Base-by-base conservation (phyloP, 2,797 vertebrate genomes). In the Poeciliopsis turneri region DNA sequence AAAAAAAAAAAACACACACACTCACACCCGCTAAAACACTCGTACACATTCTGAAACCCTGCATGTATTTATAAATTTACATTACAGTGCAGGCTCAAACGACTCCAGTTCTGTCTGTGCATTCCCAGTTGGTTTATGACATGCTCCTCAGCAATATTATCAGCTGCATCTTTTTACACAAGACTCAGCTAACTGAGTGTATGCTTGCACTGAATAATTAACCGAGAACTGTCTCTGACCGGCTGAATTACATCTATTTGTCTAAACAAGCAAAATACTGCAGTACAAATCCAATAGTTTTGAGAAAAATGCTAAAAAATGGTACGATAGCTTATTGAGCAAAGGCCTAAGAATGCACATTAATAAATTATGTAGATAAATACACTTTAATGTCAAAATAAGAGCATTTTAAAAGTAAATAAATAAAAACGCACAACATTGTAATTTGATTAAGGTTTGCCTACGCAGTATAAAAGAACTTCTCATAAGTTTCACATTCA, bases 391-490 rank as follows among this genome's bases (percentile, higher is more conserved):
- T 81, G 78, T 84, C 74, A 84, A 94, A 92, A 92, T 91, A 91
- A 92, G 89, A 82, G 89, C 72, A 69, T 88, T 87, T 91, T 49
- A 84, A 89, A 89, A 88, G 76, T 85, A 90, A 91, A 87, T 83
- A 74, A 89, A 93, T 83, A 20, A 76, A 83, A 90, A 91, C 89
- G 87, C 88, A 86, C 92, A 92, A 90, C 87, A 80, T 91, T 90
- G 88, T 92, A 88, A 86, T 90, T 79, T 86, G 87, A 82, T 90
- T 91, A 90, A 88, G 88, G 89, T 90, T 92, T 91, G 86, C 90
- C 91, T 94, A 94, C 73, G 49, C 89, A 88, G 90, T 95, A 94
- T 92, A 94, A 94, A 96, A 95, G 86, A 92, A 90, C 84, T 91
- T 87, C 77, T 91, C 78, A 88, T 91, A 83, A 90, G 81, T 91